These are phyloP conservation scores for Setophaga coronata DNA, from an alignment of 2,113 vertebrate species.

Conservation along the genomic window DNA sequence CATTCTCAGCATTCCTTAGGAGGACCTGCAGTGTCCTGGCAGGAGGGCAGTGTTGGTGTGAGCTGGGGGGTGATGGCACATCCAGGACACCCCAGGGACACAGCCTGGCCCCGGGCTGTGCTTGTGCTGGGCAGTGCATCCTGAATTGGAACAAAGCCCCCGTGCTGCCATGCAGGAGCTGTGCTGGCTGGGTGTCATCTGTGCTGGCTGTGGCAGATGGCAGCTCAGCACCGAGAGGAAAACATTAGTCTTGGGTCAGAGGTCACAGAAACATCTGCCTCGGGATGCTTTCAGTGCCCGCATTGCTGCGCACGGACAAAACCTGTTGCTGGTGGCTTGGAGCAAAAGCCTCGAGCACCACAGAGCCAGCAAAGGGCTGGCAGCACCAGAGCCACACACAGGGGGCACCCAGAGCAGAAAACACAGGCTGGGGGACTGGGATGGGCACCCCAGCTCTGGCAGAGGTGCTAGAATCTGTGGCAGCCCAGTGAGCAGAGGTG, in stretches of 20 bases:
- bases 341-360: background rate
- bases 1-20: rapidly evolving
- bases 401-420: background rate
- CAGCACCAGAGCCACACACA: background rate
- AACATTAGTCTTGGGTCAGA: conserved; percentile 86
- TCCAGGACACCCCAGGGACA: background rate
- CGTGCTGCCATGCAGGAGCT: background rate
- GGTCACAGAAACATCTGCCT: conserved; percentile 92
- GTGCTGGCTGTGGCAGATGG: conserved; percentile 86
- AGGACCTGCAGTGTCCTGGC: rapidly evolving
- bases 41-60: background rate
- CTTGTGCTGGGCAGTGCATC: background rate
- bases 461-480: background rate
- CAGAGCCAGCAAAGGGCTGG: background rate
- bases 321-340: conserved; percentile 77
- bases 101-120: background rate
- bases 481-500: rapidly evolving
- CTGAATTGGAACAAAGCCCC: background rate
- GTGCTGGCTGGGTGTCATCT: conserved; percentile 27
- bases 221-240: conserved; percentile 80
- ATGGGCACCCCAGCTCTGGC: background rate
- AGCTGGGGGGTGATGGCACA: rapidly evolving
- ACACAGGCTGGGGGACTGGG: rapidly evolving
- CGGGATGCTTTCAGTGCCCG: conserved; percentile 69
- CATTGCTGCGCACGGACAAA: conserved; percentile 75